Conservation (phyloP, 2,113 vertebrate species). For the human region DNA sequence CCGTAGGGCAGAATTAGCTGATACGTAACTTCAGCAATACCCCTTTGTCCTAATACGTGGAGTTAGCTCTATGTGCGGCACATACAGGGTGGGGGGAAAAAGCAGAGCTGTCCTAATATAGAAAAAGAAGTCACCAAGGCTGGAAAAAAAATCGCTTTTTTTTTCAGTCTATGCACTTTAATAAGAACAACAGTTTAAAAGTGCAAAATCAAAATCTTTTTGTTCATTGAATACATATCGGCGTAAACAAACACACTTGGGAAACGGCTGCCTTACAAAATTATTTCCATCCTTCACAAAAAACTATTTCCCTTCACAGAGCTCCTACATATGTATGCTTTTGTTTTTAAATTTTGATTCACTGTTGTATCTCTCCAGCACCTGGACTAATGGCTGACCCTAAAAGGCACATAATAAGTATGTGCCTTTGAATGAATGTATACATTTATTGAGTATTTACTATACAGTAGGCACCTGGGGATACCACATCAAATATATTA, state of each 20-base stretch:
- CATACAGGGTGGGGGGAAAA: not conserved
- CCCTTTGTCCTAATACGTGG: not conserved
- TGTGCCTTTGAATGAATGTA: slow-evolving; percentile 32
- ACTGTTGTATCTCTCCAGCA: not conserved
- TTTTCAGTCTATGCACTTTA: not conserved
- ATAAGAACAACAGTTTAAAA: not conserved
- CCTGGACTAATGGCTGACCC: not conserved
- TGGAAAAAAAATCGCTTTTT: not conserved
- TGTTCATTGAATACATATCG: not conserved
- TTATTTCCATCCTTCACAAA: slow-evolving; percentile 32
- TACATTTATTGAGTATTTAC: not conserved
- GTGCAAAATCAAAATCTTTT: not conserved
- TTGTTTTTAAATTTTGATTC: not conserved
- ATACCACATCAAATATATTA: not conserved
- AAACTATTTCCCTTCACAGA: not conserved
- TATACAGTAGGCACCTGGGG: not conserved
- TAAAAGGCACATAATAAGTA: not conserved
- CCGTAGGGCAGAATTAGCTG: not conserved
- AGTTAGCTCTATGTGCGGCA: not conserved
- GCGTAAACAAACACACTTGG: slow-evolving; percentile 21
- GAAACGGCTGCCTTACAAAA: slow-evolving; percentile 35
- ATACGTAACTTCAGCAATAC: not conserved
- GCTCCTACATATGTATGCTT: not conserved
- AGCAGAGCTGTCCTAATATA: not conserved
- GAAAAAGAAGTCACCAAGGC: not conserved